A percentile compares a stretch with the other conserved stretches of the same genome.
These are phyloP conservation scores for Listronotus bonariensis DNA, from an alignment of 1,140 invertebrate genomes.

Conservation along the genomic window DNA sequence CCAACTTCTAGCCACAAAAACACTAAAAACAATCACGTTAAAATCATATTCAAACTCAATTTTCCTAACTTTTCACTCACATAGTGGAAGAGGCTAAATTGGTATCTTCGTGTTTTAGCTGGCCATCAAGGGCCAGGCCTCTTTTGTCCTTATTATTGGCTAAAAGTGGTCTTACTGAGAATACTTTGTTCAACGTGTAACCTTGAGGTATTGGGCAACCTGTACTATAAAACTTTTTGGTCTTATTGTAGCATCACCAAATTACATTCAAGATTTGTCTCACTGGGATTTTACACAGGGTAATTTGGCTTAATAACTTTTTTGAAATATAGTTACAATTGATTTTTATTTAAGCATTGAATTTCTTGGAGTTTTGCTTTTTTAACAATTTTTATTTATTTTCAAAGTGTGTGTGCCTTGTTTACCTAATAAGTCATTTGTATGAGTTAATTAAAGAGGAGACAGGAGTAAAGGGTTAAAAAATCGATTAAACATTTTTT, in stretches of 20 bases:
- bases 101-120: conserved; percentile 98
- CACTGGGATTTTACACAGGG: too few relatives aligned
- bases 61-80: conserved; percentile 62
- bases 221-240: conserved; percentile 67
- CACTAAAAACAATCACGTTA: conserved; percentile 5
- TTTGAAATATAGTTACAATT: too few relatives aligned
- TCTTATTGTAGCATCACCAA: not conserved
- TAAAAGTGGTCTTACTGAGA: conserved; percentile 88
- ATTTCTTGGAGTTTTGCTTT: too few relatives aligned
- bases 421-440: too few relatives aligned
- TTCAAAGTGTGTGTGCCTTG: too few relatives aligned
- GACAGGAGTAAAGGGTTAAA: too few relatives aligned
- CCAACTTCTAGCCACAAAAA: conserved; percentile 25
- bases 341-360: too few relatives aligned
- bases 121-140: conserved; percentile 95
- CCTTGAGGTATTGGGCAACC: conserved; percentile 96
- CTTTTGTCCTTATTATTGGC: conserved; percentile 98
- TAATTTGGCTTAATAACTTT: too few relatives aligned
- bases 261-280: too few relatives aligned
- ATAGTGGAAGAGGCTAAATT: conserved; percentile 94
- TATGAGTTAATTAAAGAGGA: too few relatives aligned
- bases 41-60: conserved; percentile 24
- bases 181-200: conserved; percentile 97
- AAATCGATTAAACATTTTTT: too few relatives aligned
- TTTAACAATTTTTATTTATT: too few relatives aligned